Conservation (phyloP, 2,797 vertebrate genomes). For the Semaprochilodus insignis region DNA sequence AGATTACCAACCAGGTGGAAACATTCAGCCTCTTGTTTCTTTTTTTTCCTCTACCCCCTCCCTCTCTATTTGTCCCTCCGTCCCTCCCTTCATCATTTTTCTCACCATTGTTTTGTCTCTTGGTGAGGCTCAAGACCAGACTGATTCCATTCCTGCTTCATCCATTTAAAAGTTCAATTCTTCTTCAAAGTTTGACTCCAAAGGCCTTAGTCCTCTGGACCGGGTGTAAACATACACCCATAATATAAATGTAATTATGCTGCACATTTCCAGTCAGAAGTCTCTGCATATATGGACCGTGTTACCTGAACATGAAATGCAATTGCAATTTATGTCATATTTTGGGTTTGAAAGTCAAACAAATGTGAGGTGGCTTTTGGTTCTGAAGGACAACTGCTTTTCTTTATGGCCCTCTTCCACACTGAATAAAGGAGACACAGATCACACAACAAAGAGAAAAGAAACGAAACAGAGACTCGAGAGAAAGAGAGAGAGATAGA, state of each 20-base stretch:
- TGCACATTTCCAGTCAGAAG: no score
- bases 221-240: not conserved
- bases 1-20: conserved; percentile 85
- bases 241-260: not conserved
- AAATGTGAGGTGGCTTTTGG: not conserved
- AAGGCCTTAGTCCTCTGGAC: not conserved
- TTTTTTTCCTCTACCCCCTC: conserved; percentile 47
- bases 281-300: not conserved
- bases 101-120: not conserved
- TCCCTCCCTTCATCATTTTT: conserved; percentile 21
- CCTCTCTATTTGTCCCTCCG: conserved; percentile 37
- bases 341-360: not conserved
- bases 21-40: conserved; percentile 72
- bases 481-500: conserved; percentile 46
- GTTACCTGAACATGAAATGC: not conserved
- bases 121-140: not conserved
- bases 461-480: conserved; percentile 35
- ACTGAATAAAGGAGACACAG: conserved; percentile 16
- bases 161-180: not conserved
- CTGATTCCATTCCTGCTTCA: not conserved
- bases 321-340: not conserved
- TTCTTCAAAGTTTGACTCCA: not conserved
- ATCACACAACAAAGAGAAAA: conserved; percentile 26
- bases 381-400: conserved; percentile 10
- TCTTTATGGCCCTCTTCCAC: not conserved